Percentiles rank a stretch among this genome's conserved stretches.
Conservation (phyloP, 2,888 invertebrate species). For the Hirtodrosophila histrioides region DNA sequence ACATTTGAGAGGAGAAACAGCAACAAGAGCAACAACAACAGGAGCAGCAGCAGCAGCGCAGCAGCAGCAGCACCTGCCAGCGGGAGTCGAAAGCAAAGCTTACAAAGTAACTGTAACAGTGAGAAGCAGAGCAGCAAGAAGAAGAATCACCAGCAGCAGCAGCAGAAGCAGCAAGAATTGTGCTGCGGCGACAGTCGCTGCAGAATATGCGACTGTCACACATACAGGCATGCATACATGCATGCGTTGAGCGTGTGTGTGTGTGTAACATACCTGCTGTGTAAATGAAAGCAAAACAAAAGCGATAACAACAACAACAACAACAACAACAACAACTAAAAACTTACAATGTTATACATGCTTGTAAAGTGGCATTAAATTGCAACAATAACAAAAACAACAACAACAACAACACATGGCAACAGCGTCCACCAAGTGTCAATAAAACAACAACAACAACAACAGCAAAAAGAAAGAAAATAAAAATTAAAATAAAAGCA, state of each 20-base stretch:
- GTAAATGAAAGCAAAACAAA: conserved; percentile 51
- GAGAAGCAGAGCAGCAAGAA: conserved; percentile 8
- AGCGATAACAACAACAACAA: conserved; percentile 27
- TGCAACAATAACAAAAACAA: conserved; percentile 60
- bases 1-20: conserved; percentile 38
- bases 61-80: conserved; percentile 19
- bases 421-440: conserved; percentile 51
- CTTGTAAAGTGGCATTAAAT: conserved; percentile 67
- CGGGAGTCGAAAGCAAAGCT: conserved; percentile 27
- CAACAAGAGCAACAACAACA: conserved; percentile 7
- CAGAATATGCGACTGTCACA: conserved; percentile 46
- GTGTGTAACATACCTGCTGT: conserved; percentile 23
- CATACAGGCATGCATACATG: conserved; percentile 1
- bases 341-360: conserved; percentile 58
- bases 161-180: conserved; percentile 35
- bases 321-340: conserved; percentile 12
- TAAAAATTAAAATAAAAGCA: conserved; percentile 24
- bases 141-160: conserved; percentile 3
- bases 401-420: conserved; percentile 35
- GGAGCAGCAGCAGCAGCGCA: conserved; percentile 4
- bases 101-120: not conserved
- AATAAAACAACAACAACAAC: conserved; percentile 43
- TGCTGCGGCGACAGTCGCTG: conserved; percentile 35
- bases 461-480: conserved; percentile 10
- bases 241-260: conserved; percentile 10